Evolutionary conservation across 2,888 invertebrate species (phyloP), one percentile per base, ranked within the genome.

Genomic region (Malachius bipustulatus): DNA sequence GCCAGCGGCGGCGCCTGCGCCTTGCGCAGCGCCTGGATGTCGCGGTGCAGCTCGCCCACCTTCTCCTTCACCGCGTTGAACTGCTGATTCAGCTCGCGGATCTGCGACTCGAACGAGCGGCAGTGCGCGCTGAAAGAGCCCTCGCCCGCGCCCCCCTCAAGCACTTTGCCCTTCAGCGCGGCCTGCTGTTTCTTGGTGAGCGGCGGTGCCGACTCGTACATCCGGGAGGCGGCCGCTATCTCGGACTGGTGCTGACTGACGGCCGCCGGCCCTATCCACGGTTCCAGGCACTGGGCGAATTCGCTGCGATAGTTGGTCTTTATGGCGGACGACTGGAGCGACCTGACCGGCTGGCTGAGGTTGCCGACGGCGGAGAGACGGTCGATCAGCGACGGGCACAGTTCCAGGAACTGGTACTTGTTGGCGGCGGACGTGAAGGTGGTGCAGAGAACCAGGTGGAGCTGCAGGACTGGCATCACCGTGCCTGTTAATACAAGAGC

Each of bases 341-440:
- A 70, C 44, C 70, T 59, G 27, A 72, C 65, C 1, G 74, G 71
- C 51, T 73, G 71, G 30, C 73, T 72, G 24, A 76, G 62, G 48
- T 76, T 75, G 1, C 77, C 73, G 8, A 80, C 76, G 11, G 74
- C 69, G 30, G 71, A 66, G 35, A 80, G 59, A 31, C 80, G 63
- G 43, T 77, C 77, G 50, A 79, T 70, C 59, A 80, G 65, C 3
- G 71, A 71, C 50, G 75, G 76, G 12, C 73, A 76, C 37, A 79
- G 59, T 51, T 78, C 79, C 31, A 82, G 66, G 56, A 82, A 80
- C 55, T 82, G 81, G 52, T 77, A 77, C 55, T 79, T 79, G 47
- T 76, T 78, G 2, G 81, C 78, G 6, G 77, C 72, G 36, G 74
- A 72, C 24, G 75, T 75, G 56, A 82, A 79, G 4, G 77, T 75